Conservation (phyloP, 2,888 invertebrate genomes). For the Brachyptera putata region DNA sequence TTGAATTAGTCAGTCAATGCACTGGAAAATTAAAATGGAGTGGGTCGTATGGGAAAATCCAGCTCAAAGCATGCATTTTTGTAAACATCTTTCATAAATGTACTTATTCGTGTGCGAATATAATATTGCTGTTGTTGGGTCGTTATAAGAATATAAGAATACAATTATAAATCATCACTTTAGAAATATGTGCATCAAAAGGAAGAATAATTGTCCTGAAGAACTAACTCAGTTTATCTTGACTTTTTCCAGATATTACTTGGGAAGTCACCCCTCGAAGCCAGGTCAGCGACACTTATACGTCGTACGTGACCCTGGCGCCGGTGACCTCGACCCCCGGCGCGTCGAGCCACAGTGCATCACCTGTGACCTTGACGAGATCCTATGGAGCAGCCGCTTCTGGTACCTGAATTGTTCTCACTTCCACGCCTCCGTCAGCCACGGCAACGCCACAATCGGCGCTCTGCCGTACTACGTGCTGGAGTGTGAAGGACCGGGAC, state of each 20-base stretch:
- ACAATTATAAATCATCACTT: too few species aligned
- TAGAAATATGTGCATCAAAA: too few species aligned
- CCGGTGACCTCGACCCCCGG: constrained; percentile 54
- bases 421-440: constrained; percentile 70
- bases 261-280: constrained; percentile 74
- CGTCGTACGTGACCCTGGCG: constrained; percentile 72
- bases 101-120: too few species aligned
- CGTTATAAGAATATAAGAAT: too few species aligned
- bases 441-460: constrained; percentile 27
- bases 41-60: too few species aligned
- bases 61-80: too few species aligned
- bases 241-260: constrained; percentile 46
- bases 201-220: too few species aligned
- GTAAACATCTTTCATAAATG: too few species aligned
- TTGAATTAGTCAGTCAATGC: too few species aligned
- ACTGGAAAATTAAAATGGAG: too few species aligned
- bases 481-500: constrained; percentile 87
- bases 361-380: constrained; percentile 74
- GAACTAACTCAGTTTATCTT: too few species aligned
- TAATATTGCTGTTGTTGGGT: too few species aligned
- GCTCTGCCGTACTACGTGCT: constrained; percentile 61
- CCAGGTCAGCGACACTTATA: constrained; percentile 87
- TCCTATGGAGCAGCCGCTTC: constrained; percentile 72
- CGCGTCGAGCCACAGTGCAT: constrained; percentile 76
- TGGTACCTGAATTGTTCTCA: constrained; percentile 79